Evolutionary conservation across 1,140 invertebrate species (phyloP), one percentile per base, ranked within the genome.

Genomic region (Macrotrachela quadricornifera): DNA sequence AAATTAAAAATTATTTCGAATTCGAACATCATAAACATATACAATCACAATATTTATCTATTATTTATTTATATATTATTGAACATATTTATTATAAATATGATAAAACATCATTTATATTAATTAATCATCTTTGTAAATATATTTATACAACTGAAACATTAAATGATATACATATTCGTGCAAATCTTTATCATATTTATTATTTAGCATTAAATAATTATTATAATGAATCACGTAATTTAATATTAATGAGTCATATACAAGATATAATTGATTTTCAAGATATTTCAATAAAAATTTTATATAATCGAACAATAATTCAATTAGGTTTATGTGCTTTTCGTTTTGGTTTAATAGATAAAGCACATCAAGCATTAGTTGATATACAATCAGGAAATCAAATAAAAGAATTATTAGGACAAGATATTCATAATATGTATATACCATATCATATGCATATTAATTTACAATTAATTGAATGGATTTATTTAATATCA

Each of bases 361-460:
- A 90, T 66, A 92, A 99, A 68, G 84, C 94, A 3, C 92, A 99
- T 66, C 86, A 88, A 61, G 91, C 87, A 63, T 73, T 99, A 6
- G 82, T 95, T 0, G 94, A 99, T 69, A 77, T 99, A 46, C 94
- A 96, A 80, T 88, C 91, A 74, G 90, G 86, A 39, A 88, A 87
- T 41, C 82, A 94, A 63, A 87, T 90, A 0, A 96, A 95, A 64
- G 91, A 97, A 66, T 68, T 97, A 11, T 73, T 97, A 4, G 90
- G 95, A 66, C 88, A 97, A 65, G 92, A 97, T 65, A 95, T 95
- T 67, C 86, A 94, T 48, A 92, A 58, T 78, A 92, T 42, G 85
- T 96, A 71, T 87, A 97, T 76, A n/a, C 94, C 94, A 0, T 99
- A 96, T 77, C 94, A 99, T 63, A 96, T 96, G 85, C 94, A 99